Evolutionary conservation across 2,113 vertebrate species (phyloP).

Genomic region (Mionectes macconnelli): DNA sequence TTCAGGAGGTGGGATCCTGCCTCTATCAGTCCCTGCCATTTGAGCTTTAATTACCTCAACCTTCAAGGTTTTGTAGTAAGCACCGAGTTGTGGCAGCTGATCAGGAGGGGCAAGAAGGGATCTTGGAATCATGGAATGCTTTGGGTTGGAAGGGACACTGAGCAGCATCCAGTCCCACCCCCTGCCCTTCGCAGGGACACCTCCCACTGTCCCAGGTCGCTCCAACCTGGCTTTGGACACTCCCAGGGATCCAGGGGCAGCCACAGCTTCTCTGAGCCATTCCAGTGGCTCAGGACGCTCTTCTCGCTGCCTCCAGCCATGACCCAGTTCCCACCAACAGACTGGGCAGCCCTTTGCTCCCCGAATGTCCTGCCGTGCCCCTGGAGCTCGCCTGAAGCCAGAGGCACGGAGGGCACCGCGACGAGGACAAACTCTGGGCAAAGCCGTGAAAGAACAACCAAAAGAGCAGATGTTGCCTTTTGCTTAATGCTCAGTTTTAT

Average conservation of each 20-base stretch:
- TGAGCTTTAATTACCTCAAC: background rate
- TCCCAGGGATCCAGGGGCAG: background rate
- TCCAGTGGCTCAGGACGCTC: background rate
- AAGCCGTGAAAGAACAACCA: background rate
- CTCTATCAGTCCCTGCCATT: rapidly evolving
- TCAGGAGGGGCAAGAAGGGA: background rate
- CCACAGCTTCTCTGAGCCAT: background rate
- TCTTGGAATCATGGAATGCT: background rate
- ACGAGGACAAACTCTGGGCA: background rate
- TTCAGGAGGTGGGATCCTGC: rapidly evolving
- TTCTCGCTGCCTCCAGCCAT: background rate
- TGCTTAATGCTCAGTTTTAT: constrained; percentile 43
- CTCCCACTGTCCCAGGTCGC: background rate
- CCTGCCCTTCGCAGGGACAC: background rate
- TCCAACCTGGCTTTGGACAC: background rate
- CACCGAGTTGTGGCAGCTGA: background rate
- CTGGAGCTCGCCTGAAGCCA: rapidly evolving
- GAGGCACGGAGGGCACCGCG: rapidly evolving
- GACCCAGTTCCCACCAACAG: background rate
- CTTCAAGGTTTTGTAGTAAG: background rate
- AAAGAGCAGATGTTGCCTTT: background rate
- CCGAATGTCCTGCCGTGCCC: background rate
- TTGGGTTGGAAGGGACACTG: background rate
- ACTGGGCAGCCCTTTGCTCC: background rate
- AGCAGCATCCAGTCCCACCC: rapidly evolving